phyloP scores from a whole-genome alignment of 2,113 vertebrate genomes.

The Hemiscyllium ocellatum region DNA sequence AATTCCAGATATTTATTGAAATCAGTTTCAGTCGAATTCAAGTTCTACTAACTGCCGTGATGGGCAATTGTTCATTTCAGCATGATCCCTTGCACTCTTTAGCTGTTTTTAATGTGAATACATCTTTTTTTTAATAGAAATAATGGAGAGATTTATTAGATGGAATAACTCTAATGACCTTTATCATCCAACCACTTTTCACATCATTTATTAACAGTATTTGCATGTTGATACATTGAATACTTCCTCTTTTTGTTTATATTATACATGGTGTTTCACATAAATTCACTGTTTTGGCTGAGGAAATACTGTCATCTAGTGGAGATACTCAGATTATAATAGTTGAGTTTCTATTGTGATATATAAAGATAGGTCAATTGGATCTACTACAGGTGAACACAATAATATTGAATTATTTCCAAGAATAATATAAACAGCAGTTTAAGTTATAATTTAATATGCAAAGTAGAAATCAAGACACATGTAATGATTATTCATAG shows the following conservation, averaged over 20 bases:
- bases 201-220: neutral
- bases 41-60: too few relatives aligned
- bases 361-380: neutral
- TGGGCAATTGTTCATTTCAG: neutral
- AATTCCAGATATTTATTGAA: too few relatives aligned
- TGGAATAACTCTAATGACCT: neutral
- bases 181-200: neutral
- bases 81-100: neutral
- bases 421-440: neutral
- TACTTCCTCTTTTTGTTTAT: neutral
- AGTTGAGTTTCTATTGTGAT: neutral
- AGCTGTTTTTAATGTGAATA: neutral
- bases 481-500: neutral
- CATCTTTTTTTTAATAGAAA: neutral
- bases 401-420: neutral
- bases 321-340: neutral
- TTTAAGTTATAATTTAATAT: neutral
- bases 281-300: neutral
- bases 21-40: too few relatives aligned
- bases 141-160: neutral
- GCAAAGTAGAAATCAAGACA: neutral
- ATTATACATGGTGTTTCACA: neutral
- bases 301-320: slow-evolving; percentile 32
- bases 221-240: neutral
- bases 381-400: neutral